Conservation (phyloP, 2,113 vertebrate genomes). For the Dasyurus viverrinus region DNA sequence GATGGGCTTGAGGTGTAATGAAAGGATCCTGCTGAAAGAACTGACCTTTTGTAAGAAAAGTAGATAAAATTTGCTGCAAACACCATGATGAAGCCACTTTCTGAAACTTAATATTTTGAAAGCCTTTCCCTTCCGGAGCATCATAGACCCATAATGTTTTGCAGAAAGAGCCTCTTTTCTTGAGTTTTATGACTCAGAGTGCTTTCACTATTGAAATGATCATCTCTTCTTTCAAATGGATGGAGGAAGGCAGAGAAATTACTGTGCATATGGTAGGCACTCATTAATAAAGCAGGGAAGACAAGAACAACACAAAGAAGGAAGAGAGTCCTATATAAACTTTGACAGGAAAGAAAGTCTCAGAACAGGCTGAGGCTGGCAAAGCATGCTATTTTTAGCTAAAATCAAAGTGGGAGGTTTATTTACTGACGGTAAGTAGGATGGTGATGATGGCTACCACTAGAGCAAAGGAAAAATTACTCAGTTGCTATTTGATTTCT, state of each 20-base stretch:
- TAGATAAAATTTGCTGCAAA: conserved; percentile 38
- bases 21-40: conserved; percentile 14
- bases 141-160: conserved; percentile 28
- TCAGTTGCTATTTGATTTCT: not conserved
- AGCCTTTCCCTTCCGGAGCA: conserved; percentile 19
- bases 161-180: not conserved
- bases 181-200: not conserved
- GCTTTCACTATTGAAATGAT: not conserved
- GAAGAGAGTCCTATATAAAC: not conserved
- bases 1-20: conserved; percentile 44
- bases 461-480: not conserved
- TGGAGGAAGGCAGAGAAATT: not conserved
- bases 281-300: not conserved
- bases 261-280: not conserved
- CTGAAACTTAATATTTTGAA: conserved; percentile 53
- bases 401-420: not conserved
- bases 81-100: conserved; percentile 3
- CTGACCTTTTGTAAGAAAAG: conserved; percentile 30
- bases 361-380: not conserved
- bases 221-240: not conserved
- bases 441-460: not conserved
- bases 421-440: not conserved
- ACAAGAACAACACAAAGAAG: not conserved
- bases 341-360: not conserved
- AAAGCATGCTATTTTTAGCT: no score